phyloP scores from a whole-genome alignment of 2,888 invertebrate species.

The Vanessa cardui region DNA sequence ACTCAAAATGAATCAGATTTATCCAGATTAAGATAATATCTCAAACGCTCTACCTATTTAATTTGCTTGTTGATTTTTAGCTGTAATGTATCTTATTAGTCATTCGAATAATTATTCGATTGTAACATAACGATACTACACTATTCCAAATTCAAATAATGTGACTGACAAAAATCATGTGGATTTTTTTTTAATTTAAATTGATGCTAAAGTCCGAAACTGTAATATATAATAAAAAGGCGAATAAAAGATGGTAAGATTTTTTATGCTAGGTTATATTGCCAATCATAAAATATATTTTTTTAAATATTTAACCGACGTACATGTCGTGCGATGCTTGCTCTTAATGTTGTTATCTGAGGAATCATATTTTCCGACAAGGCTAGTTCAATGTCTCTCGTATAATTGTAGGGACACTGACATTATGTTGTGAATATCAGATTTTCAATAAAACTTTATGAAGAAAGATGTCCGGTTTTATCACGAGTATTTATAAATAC shows the following conservation, averaged over 20 bases:
- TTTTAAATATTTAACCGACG: background rate
- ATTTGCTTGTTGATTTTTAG: slow-evolving; percentile 31
- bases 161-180: no score
- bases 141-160: no score
- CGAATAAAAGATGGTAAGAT: no score
- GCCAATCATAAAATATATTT: no score
- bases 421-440: slow-evolving; percentile 37
- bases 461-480: slow-evolving; percentile 38
- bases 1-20: slow-evolving; percentile 54
- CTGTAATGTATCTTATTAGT: background rate
- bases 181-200: no score
- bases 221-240: no score
- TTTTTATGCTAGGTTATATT: no score
- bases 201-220: no score
- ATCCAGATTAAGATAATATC: slow-evolving; percentile 44
- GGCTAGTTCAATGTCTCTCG: background rate
- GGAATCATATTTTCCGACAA: background rate
- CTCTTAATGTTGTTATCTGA: background rate
- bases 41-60: slow-evolving; percentile 38
- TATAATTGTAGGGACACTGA: slow-evolving; percentile 33
- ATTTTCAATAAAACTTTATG: slow-evolving; percentile 42
- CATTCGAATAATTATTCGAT: background rate
- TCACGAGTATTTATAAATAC: slow-evolving; percentile 30
- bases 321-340: background rate
- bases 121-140: no score